Base-by-base conservation (phyloP, 2,797 vertebrate species). In the Notolabrus celidotus region DNA sequence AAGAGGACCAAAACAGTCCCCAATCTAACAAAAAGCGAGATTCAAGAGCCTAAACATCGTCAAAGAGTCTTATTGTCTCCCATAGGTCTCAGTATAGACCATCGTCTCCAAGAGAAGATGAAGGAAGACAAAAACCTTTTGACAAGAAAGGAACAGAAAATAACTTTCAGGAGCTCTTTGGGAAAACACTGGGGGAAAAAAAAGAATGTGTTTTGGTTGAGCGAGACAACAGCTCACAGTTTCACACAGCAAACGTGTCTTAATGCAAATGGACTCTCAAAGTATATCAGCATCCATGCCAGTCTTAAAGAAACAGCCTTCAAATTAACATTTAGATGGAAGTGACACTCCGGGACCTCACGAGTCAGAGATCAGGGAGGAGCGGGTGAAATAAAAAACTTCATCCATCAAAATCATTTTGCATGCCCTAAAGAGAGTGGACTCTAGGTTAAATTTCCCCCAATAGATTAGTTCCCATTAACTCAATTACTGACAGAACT, bases 271-370 rank as follows among this genome's bases (percentile, higher is more conserved):
- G 63, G 71, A 82, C 79, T 77, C 81, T 86, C 82, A 77, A 56
- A 74, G 57, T 73, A 67, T 38, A 80, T 89, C 79, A 83, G 52
- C 39, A 54, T 82, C 78, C 20, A 52, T 16, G 70, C 66, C 71
- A 70, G 70, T 81, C 84, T 81, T 82, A 74, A 83, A 77, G 70
- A 83, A 89, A 79, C 84, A 84, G 83, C 62, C 79, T 82, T 85
- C 76, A 88, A 90, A 94, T 93, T 92, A 89, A 92, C 90, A 93
- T 93, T 91, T 92, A 92, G 89, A 92, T 93, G 80, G 78, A 86
- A 88, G 71, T 81, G 86, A 91, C 89, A 83, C 74, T 69, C 71
- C 38, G 43, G 67, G 81, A 88, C 77, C 77, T 85, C 23, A 2
- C 25, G 0, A 86, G 84, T 78, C 75, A 85, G 61, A 79, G 81